Conservation (phyloP, 2,797 vertebrate species). For the Microctenopoma lineatum region DNA sequence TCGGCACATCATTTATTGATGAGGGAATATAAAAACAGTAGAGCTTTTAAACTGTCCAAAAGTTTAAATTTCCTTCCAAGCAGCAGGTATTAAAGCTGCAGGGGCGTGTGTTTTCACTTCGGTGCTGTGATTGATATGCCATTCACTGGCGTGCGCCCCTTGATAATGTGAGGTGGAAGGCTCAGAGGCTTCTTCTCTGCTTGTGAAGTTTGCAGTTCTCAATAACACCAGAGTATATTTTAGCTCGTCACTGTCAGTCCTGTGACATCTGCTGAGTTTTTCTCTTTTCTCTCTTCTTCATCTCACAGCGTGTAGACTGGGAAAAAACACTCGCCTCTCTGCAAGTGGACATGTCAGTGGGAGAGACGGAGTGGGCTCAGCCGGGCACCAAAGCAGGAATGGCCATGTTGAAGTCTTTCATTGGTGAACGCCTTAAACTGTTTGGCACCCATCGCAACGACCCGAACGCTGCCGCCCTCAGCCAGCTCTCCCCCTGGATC, state of each 20-base stretch:
- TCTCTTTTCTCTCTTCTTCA: neutral
- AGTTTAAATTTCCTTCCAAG: conserved; percentile 14
- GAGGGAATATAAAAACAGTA: conserved; percentile 23
- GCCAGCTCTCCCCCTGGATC: conserved; percentile 93
- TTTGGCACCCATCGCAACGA: conserved; percentile 86
- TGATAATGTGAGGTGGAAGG: conserved; percentile 14
- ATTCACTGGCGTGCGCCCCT: conserved; percentile 5
- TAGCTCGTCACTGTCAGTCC: conserved; percentile 7
- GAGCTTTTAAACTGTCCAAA: conserved; percentile 17
- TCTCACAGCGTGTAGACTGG: conserved; percentile 85
- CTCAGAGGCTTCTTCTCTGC: conserved; percentile 7
- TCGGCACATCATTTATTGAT: conserved; percentile 47
- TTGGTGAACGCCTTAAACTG: conserved; percentile 80
- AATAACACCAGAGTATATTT: conserved; percentile 13
- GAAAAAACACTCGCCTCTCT: conserved; percentile 81
- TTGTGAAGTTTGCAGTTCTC: conserved; percentile 30
- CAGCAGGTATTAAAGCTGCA: conserved; percentile 20
- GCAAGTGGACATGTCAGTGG: conserved; percentile 83
- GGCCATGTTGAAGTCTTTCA: conserved; percentile 87
- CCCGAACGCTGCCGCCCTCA: conserved; percentile 86
- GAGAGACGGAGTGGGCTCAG: conserved; percentile 86
- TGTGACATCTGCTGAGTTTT: conserved; percentile 22
- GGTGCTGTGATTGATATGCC: conserved; percentile 40
- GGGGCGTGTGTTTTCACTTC: conserved; percentile 3
- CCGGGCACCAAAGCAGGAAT: conserved; percentile 83